Base-by-base conservation (phyloP, 2,113 vertebrate genomes). In the Tautogolabrus adspersus region DNA sequence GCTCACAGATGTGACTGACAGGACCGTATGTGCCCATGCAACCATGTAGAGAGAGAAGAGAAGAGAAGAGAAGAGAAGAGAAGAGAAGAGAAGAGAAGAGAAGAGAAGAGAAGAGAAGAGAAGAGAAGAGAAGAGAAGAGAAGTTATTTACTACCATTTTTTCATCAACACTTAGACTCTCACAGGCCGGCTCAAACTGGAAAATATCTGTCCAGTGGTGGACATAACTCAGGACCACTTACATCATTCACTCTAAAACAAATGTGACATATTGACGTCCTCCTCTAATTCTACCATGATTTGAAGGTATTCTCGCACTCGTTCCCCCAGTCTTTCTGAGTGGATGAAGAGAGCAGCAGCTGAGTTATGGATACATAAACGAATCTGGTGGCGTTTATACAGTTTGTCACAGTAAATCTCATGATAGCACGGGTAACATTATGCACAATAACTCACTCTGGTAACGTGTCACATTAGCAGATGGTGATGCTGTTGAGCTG, bases 1-100 rank as follows among this genome's bases (percentile, higher is more conserved):
- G 89, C 83, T 86, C 92, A 85, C 89, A 92, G 88, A 90, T 87
- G 81, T 90, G 87, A 90, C 75, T 92, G 92, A 91, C 92, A 92
- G 87, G 69, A 87, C 63, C 63, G 85, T 92, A 90, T 92, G 90
- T 89, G 80, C 61, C 77, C 73, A 75, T 87, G 85, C 83, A 88
- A 75, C 79, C 86, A 84, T 85, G 91, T 63, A 83, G 64, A 57
- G n/a, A n/a, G n/a, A 72, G 34, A 75, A 15, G 11, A 75, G 57
- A 59, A 37, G 13, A 60, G 62, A 66, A n/a, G 46, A 52, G 58
- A 62, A 57, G 21, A 23, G 34, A 55, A 19, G 26, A 23, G 10
- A 57, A 26, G 23, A 47, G 42, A 68, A 15, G 30, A 12, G 10
- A 58, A n/a, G 38, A 23, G 11, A 74, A 22, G 56, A 12, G 12